Evolutionary conservation across 2,113 vertebrate genomes (phyloP), one percentile per base, ranked within the genome.

Genomic region (Cisticola juncidis): DNA sequence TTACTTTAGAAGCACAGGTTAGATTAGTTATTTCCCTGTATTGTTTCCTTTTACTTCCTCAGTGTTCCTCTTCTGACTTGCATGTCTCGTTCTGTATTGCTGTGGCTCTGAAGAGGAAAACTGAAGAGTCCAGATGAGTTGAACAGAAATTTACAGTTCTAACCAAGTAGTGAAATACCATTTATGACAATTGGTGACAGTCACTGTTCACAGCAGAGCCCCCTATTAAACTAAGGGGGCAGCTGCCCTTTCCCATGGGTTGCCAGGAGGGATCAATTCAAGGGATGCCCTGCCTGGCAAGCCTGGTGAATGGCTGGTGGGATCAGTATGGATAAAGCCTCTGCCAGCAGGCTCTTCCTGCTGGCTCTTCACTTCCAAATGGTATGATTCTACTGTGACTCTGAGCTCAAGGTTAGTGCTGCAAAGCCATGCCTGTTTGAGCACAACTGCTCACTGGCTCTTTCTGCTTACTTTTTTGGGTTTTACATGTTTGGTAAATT

Each of bases 31-130:
- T 54, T 93, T 92, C 93, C 86, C 76, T 38, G 9, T 90, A 69
- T 94, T 15, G 13, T 94, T 95, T 85, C 88, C 96, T 96, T 96
- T 97, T 87, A 66, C 94, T 95, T 96, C 86, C 90, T 97, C 90
- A 80, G 91, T 92, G 95, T 97, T 97, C 93, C 97, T 98, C 93
- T 97, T 96, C 96, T 88, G 87, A 91, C 88, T 96, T 97, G 98
- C 98, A 98, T 98, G 98, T 97, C 86, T 97, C 47, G 96, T 97
- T 98, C 97, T 98, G 97, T 96, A 91, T 96, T 97, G 97, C 97
- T 97, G 96, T 95, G 97, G 94, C 98, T 97, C 96, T 97, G 88
- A 77, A 92, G 91, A 86, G 88, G 95, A 94, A 95, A 95, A 88
- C 90, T 96, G 86, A 72, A 85, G 93, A 94, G 84, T 84, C 91